Conservation (phyloP, 2,113 vertebrate species). For the Conger conger region DNA sequence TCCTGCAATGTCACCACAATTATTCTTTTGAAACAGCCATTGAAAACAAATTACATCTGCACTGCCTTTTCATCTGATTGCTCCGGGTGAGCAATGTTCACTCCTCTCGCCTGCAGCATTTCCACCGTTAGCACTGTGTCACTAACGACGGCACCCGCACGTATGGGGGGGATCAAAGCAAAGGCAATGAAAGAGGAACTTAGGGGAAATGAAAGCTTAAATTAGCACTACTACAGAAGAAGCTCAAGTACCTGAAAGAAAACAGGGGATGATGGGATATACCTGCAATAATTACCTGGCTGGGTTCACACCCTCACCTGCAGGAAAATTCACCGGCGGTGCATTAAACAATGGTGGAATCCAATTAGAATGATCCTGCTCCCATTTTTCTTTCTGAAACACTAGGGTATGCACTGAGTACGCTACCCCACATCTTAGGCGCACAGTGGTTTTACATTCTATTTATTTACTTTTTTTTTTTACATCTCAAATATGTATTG, state of each 20-base stretch:
- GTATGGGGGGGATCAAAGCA: constrained; percentile 16
- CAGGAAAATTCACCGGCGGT: constrained; percentile 11
- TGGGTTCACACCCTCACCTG: constrained; percentile 1
- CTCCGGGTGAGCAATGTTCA: constrained; percentile 96
- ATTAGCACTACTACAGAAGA: constrained; percentile 43
- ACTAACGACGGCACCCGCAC: constrained; percentile 70
- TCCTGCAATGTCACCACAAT: constrained; percentile 99
- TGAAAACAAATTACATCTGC: constrained; percentile 99
- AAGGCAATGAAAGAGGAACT: constrained; percentile 32
- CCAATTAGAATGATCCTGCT: constrained; percentile 45
- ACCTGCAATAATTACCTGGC: constrained; percentile 9
- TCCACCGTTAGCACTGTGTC: constrained; percentile 75
- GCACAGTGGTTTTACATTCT: background rate
- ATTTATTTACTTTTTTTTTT: background rate
- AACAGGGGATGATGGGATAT: constrained; percentile 17
- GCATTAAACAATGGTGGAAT: constrained; percentile 42
- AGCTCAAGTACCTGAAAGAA: constrained; percentile 33
- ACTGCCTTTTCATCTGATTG: constrained; percentile 99
- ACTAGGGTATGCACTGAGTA: background rate
- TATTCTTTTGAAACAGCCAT: constrained; percentile 99
- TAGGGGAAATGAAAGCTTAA: constrained; percentile 47
- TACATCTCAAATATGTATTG: background rate
- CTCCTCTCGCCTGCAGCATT: constrained; percentile 56
- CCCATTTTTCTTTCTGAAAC: constrained; percentile 19
- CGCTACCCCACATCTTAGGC: background rate